Conservation (phyloP, 2,888 invertebrate genomes). For the Portevinia maculata region DNA sequence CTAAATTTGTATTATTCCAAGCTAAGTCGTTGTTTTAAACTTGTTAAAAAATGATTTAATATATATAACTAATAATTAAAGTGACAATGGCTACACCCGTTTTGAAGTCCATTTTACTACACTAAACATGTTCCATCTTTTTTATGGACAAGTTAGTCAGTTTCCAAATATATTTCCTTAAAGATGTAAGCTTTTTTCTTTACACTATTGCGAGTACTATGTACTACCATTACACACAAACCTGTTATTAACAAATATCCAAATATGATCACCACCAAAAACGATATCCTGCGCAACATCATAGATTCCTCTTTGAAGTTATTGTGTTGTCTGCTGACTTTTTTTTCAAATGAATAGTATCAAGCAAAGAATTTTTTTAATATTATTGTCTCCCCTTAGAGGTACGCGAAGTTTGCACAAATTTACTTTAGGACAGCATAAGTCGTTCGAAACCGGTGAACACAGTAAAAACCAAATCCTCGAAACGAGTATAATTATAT, state of each 20-base stretch:
- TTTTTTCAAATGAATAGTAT: neutral
- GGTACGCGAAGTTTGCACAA: slow-evolving; percentile 8
- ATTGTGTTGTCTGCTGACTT: neutral
- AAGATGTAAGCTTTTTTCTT: slow-evolving; percentile 7
- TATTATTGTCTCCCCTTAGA: neutral
- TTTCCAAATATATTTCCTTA: slow-evolving; percentile 20
- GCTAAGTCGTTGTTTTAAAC: no score
- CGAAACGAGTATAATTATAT: slow-evolving; percentile 54
- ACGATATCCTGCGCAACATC: slow-evolving; percentile 81
- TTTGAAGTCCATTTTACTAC: no score
- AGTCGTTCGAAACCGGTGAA: slow-evolving; percentile 23
- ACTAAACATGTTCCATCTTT: no score
- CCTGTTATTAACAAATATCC: slow-evolving; percentile 82
- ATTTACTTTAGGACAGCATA: slow-evolving; percentile 29
- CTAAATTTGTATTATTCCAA: no score
- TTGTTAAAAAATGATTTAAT: no score
- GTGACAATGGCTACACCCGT: no score
- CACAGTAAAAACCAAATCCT: slow-evolving; percentile 16
- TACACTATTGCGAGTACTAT: neutral
- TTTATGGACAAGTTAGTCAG: no score
- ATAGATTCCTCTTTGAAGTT: slow-evolving; percentile 62
- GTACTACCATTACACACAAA: slow-evolving; percentile 75
- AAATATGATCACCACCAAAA: slow-evolving; percentile 80
- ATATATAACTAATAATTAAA: no score
- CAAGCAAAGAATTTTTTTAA: neutral